Percentiles rank a stretch among this genome's conserved stretches.
phyloP scores from a whole-genome alignment of 2,797 vertebrate genomes.

The Dendrocincla fuliginosa region DNA sequence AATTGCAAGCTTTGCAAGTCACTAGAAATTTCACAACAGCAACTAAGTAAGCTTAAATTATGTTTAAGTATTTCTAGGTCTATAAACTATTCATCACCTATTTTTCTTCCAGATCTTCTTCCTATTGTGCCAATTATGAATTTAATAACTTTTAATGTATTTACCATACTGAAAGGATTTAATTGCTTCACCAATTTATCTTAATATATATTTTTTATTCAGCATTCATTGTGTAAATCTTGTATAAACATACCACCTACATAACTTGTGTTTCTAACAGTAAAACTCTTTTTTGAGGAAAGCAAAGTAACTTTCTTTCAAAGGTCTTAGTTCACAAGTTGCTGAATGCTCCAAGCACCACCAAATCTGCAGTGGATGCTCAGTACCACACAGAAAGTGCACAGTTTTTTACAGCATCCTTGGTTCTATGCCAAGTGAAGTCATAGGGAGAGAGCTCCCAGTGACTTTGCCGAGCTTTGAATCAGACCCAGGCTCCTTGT shows the following conservation, averaged over 20 bases:
- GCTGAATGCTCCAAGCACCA: not conserved
- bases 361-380: not conserved
- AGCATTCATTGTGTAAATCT: not conserved
- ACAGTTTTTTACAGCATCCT: not conserved
- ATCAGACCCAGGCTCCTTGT: not conserved
- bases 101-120: not conserved
- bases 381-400: not conserved
- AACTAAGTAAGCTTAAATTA: not conserved
- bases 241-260: not conserved
- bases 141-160: not conserved
- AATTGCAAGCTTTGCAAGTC: not conserved
- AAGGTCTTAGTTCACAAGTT: not conserved
- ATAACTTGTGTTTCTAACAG: not conserved
- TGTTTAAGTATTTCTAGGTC: not conserved
- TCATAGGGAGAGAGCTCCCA: not conserved
- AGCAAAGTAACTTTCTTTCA: not conserved
- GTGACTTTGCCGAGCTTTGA: not conserved
- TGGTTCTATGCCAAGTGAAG: not conserved
- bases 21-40: not conserved
- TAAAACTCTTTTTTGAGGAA: not conserved
- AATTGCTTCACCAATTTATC: not conserved
- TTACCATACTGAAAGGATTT: not conserved
- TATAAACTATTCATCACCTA: not conserved
- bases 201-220: not conserved
- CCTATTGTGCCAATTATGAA: rapidly evolving